Percentiles rank a stretch among this genome's conserved stretches.
Evolutionary conservation across 2,797 vertebrate genomes (phyloP).

Genomic region (Glyptemys insculpta): DNA sequence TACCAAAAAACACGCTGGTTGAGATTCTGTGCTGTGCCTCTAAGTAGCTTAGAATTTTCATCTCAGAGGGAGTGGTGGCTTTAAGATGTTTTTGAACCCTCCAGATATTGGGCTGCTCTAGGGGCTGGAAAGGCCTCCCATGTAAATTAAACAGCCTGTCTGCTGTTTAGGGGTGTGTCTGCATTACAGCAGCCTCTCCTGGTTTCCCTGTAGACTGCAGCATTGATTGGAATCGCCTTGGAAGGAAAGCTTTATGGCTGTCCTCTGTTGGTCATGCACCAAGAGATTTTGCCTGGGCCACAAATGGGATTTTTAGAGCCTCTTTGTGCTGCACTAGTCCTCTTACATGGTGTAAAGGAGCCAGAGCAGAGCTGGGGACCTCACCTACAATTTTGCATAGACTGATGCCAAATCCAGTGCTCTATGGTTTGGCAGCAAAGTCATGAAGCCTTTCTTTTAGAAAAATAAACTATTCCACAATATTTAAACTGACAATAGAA

Average conservation of each 20-base stretch:
- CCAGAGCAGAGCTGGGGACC: slow-evolving; percentile 16
- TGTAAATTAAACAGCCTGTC: neutral
- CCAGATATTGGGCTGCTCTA: neutral
- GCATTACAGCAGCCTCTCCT: neutral
- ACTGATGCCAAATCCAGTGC: slow-evolving; percentile 35
- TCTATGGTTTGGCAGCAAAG: slow-evolving; percentile 32
- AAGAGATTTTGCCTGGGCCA: neutral
- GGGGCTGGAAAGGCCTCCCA: neutral
- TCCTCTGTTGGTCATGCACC: neutral
- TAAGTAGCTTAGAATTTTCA: neutral
- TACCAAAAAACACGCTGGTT: neutral
- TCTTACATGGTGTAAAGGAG: neutral
- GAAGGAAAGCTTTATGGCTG: neutral
- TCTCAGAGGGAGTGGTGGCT: neutral
- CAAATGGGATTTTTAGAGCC: neutral
- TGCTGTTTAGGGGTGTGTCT: neutral
- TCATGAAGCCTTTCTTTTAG: slow-evolving; percentile 39
- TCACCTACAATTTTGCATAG: slow-evolving; percentile 50
- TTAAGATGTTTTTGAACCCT: neutral
- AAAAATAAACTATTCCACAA: neutral
- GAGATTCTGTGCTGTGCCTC: neutral
- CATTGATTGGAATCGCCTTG: neutral
- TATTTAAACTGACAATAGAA: slow-evolving; percentile 41
- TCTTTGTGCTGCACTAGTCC: neutral
- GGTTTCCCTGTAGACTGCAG: slow-evolving; percentile 6